phyloP scores from a whole-genome alignment of 37 sponge, comb jelly and placozoan genomes.

The Haliclona indistincta region DNA sequence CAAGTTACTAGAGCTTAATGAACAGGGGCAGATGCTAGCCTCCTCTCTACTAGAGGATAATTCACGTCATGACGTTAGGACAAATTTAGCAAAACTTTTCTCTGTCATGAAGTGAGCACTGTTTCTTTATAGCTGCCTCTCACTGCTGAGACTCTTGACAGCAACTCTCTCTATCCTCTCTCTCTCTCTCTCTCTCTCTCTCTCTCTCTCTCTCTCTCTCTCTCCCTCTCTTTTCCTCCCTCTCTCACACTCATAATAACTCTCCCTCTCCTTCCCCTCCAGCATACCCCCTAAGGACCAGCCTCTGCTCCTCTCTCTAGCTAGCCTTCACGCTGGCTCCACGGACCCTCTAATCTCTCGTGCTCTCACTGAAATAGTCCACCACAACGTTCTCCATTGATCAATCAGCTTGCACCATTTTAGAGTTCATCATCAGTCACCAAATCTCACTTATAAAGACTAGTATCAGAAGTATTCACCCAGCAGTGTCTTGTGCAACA shows the following conservation, averaged over 20 bases:
- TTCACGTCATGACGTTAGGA: constrained; percentile 2
- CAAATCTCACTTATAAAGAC: too few species aligned
- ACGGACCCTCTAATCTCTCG: neutral
- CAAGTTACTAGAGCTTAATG: constrained; percentile 41
- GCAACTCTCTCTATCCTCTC: constrained; percentile 18
- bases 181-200: constrained; percentile 42
- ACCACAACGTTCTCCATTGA: too few species aligned
- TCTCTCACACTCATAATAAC: too few species aligned
- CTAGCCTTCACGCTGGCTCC: constrained; percentile 35
- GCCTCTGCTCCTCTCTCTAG: constrained; percentile 49
- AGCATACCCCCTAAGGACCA: constrained; percentile 23
- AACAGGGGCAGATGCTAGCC: constrained; percentile 37
- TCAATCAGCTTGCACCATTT: too few species aligned
- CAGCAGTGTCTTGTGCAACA: too few species aligned
- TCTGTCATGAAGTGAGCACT: neutral
- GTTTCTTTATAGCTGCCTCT: too few species aligned
- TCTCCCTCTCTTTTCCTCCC: too few species aligned
- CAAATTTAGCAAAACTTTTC: neutral
- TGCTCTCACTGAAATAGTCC: too few species aligned
- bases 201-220: constrained; percentile 28
- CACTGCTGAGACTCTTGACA: too few species aligned
- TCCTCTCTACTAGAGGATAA: constrained; percentile 24
- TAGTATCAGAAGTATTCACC: too few species aligned
- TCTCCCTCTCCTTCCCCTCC: neutral
- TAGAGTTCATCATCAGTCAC: too few species aligned